Conservation (phyloP, 2,888 invertebrate species). For the Pheosia tremula region DNA sequence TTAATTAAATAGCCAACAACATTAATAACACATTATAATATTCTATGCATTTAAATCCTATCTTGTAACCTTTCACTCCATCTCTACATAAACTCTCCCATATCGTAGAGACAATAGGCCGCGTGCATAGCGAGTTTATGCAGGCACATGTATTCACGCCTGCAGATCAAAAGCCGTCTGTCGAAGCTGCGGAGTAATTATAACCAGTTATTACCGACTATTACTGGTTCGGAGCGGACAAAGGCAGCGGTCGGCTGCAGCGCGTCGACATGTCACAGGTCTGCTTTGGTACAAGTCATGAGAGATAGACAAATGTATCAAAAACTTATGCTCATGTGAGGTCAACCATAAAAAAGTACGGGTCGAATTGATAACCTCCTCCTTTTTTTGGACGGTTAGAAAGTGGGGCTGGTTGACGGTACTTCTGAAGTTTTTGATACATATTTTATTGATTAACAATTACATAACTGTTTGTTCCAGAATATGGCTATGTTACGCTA, state of each 20-base stretch:
- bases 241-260: slow-evolving; percentile 42
- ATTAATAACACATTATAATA: no score
- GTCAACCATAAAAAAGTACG: no score
- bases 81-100: neutral
- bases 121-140: neutral
- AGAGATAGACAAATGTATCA: neutral
- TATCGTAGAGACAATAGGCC: slow-evolving; percentile 2
- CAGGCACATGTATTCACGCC: slow-evolving; percentile 38
- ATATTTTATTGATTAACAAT: no score
- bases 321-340: neutral
- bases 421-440: no score
- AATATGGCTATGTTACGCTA: no score
- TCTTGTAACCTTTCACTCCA: no score
- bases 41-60: no score
- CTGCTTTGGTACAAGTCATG: slow-evolving; percentile 19
- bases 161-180: slow-evolving; percentile 43
- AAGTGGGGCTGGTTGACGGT: no score
- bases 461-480: no score
- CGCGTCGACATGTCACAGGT: slow-evolving; percentile 38
- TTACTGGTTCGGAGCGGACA: slow-evolving; percentile 51
- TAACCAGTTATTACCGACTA: slow-evolving; percentile 57
- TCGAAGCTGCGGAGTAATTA: slow-evolving; percentile 51
- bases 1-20: no score
- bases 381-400: no score
- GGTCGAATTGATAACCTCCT: no score